Base-by-base conservation (phyloP, 2,888 invertebrate genomes). In the Sinopyrophorus schimmeli region DNA sequence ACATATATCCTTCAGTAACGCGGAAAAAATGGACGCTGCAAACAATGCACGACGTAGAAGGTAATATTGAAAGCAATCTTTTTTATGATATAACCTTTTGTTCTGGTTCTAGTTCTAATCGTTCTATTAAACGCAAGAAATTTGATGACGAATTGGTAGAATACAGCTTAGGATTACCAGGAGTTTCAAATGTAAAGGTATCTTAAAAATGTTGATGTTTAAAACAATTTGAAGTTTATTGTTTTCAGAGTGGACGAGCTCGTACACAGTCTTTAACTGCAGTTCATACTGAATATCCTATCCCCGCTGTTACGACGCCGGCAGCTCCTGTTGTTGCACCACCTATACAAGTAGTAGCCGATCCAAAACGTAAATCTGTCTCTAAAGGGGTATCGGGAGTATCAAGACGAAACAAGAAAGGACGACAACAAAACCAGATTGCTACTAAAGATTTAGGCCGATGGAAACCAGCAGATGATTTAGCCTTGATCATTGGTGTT, bases 61-160 rank as follows among this genome's bases (percentile, higher is more conserved):
- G 70, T 70, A 59, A 51, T 30, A 7, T 9, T 32, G 21, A 20
- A 20, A 20, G 5, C 5, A 20, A 5, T 7, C 21, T 7, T 5
- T 27, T 27, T 27, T 26, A 9, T 10, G n/a, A n/a, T n/a, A n/a
- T 27, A 27, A 2, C 2, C 27, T 4, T 26, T 31, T 9, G 12
- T 27, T 42, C 10, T 5, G 10, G 9, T 65, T 66, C 38, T 67
- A 92, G 93, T 71, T 95, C 95, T 6, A 92, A 92, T 16, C 80
- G 97, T 47, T 95, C 95, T 1, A 96, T 97, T 63, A 97, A 96
- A 72, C 81, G 97, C 0, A 87, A 92, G 63, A 89, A 95, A 62
- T 97, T 97, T 74, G 97, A 97, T 69, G 97, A 97, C 79, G 97
- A 98, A 74, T 77, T 97, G 47, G 96, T 97, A 0, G 96, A 97